Percentiles rank a stretch among this genome's conserved stretches.
phyloP scores from a whole-genome alignment of 37 sponge, comb jelly and placozoan genomes.

The Haliclona indistincta region DNA sequence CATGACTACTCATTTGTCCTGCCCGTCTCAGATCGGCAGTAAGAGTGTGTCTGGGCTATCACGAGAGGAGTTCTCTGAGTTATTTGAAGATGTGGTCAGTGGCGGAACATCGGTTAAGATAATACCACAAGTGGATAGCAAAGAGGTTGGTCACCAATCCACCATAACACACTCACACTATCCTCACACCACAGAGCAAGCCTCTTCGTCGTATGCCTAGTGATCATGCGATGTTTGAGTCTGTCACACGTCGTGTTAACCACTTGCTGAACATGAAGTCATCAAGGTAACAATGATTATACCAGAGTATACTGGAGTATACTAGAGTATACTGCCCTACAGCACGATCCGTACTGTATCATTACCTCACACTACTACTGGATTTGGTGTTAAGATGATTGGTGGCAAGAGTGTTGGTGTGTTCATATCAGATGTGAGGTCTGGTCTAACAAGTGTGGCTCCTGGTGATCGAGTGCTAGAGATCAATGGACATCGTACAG shows the following conservation, averaged over 20 bases:
- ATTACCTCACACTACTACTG: constrained; percentile 14
- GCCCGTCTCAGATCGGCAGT: no score
- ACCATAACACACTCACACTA: background rate
- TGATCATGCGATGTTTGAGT: background rate
- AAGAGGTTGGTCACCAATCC: no score
- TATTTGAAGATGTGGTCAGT: no score
- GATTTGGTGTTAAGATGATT: constrained; percentile 51
- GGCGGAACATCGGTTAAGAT: no score
- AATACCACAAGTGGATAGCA: no score
- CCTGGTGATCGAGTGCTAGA: constrained; percentile 47
- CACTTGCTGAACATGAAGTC: background rate
- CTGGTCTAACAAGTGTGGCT: constrained; percentile 9
- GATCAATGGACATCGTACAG: constrained; percentile 25
- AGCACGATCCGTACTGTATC: constrained; percentile 33
- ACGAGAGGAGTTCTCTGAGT: no score
- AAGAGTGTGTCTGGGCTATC: no score
- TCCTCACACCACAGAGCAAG: no score
- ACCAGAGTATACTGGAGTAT: background rate
- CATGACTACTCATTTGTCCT: background rate
- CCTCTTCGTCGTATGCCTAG: background rate
- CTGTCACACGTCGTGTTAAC: background rate
- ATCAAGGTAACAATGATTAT: background rate
- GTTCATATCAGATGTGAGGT: constrained; percentile 46
- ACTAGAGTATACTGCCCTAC: background rate
- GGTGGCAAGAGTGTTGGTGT: constrained; percentile 78